Conservation (phyloP, 2,113 vertebrate species). For the Hystrix cristata region DNA sequence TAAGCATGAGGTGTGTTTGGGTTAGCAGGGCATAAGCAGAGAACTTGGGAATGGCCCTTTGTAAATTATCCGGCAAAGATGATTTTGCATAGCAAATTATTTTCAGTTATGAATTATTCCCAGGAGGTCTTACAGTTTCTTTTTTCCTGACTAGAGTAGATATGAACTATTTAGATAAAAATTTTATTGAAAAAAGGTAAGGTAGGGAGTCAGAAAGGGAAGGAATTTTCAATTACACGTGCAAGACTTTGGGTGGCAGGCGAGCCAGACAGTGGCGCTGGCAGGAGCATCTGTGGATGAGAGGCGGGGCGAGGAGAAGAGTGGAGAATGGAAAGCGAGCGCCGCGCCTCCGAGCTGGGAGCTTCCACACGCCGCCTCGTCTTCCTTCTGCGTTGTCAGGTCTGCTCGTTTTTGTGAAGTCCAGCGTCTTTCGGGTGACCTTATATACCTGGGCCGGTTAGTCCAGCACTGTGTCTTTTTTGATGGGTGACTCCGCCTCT, state of each 20-base stretch:
- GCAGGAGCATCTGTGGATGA: rapidly evolving
- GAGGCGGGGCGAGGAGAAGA: background rate
- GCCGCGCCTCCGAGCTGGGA: background rate
- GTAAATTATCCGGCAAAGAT: background rate
- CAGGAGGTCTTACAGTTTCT: background rate
- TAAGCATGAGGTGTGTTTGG: background rate
- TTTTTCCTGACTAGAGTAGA: background rate
- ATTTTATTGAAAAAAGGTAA: background rate
- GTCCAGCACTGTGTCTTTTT: background rate
- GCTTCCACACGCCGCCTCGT: background rate
- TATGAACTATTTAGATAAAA: constrained; percentile 3
- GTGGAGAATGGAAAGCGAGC: background rate
- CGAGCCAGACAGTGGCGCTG: background rate
- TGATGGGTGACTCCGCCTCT: background rate
- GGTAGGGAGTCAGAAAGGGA: background rate
- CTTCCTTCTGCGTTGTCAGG: background rate
- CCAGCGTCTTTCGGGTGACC: background rate
- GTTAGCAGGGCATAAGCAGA: background rate
- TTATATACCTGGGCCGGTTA: background rate
- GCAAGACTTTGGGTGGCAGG: background rate
- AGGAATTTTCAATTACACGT: background rate
- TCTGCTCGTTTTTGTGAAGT: background rate
- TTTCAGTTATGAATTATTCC: constrained; percentile 3
- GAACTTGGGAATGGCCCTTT: background rate
- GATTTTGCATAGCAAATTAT: constrained; percentile 35